Conservation (phyloP, 2,113 vertebrate genomes). For the Candoia aspera region DNA sequence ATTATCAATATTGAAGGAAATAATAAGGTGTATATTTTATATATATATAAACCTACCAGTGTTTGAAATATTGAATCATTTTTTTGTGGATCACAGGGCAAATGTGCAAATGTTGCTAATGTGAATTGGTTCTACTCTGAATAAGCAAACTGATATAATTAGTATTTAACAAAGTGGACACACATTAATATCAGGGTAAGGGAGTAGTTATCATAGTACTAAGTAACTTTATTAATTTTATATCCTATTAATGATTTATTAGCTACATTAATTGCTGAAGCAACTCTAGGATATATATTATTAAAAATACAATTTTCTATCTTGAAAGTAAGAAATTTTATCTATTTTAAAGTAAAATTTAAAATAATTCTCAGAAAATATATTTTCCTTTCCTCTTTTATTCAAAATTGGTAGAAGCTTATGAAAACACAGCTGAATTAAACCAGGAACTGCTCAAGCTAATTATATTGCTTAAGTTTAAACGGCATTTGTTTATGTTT, state of each 20-base stretch:
- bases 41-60: neutral
- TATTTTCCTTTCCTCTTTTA: neutral
- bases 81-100: neutral
- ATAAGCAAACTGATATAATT: neutral
- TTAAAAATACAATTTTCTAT: neutral
- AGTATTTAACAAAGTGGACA: neutral
- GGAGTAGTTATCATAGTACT: neutral
- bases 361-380: neutral
- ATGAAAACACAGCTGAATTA: conserved; percentile 1
- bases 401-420: conserved; percentile 18
- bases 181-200: neutral
- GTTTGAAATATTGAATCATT: neutral
- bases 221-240: neutral
- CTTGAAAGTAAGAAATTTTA: neutral
- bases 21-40: neutral
- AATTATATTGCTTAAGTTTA: conserved; percentile 43
- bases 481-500: conserved; percentile 45
- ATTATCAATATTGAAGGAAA: neutral
- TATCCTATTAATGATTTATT: neutral
- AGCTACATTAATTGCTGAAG: neutral
- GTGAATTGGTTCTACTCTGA: neutral
- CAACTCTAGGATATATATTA: neutral
- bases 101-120: neutral
- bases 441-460: conserved; percentile 28
- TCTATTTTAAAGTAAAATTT: neutral